Base-by-base conservation (phyloP, 1,140 invertebrate species). In the Ips nitidus region DNA sequence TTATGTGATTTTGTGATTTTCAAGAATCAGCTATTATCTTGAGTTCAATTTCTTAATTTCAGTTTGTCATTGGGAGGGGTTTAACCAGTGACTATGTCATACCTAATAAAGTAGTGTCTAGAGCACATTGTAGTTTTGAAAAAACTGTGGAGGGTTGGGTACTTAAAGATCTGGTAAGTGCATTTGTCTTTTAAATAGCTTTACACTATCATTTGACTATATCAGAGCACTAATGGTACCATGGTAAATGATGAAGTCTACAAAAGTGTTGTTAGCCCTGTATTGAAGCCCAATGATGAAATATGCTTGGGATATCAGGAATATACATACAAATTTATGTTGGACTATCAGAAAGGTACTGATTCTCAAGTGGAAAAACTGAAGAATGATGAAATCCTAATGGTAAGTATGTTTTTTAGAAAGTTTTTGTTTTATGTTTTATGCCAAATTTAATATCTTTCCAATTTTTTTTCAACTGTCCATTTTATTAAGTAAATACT, bases 141-240 rank as follows among this genome's bases (percentile, higher is more conserved):
- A 58, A 65, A 55, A 65, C 52, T 3, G 55, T 40, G 1, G 8
- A 41, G 3, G 52, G 55, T 7, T 70, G 69, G 69, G 36, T 52
- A n/a, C 41, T 70, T 41, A 37, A 8, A 36, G 69, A 70, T 59
- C 47, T 38, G 6, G 62, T 70, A 58, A 41, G 47, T 55, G 41
- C 41, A 41, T 61, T 2, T 3, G 41, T 62, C 37, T 22, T 37
- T 63, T 5, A 53, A 42, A 37, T 47, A 38, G 41, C 41, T 66
- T 6, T 8, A n/a, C 7, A 6, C 39, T 53, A 55, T 37, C 38
- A 36, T n/a, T 53, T 63, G 37, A 3, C n/a, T 69, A 37, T 70
- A 65, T 65, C 47, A 75, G 74, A 75, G 74, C 56, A 71, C 72
- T 6, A 75, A 75, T 70, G 74, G 74, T 36, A 75, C 72, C 2